Evolutionary conservation across 2,797 vertebrate species (phyloP), one percentile per base, ranked within the genome.

Genomic region (Coranthus polyacanthus): DNA sequence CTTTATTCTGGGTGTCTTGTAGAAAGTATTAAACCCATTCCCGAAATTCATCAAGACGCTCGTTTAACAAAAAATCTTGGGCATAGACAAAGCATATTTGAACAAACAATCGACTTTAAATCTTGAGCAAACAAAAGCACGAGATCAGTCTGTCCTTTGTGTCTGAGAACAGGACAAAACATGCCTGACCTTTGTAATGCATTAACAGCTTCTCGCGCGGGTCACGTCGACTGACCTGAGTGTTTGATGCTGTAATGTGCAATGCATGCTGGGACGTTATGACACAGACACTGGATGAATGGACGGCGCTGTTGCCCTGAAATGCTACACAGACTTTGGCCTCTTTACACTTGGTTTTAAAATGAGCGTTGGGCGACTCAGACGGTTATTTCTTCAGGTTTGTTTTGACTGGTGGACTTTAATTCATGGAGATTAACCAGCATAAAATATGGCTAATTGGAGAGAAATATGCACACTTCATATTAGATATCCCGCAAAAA

Each of bases 261-360:
- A 68, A 52, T 55, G 47, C 68, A 73, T 63, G 46, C 61, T 73
- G 58, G 65, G 20, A 39, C 53, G 21, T 26, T 1, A 22, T 1
- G 1, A 49, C 13, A 22, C 2, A 50, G 1, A 51, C 16, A 46
- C 6, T 8, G 5, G 11, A n/a, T n/a, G 11, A 38, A 46, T 15
- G 21, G n/a, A 51, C 4, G 26, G 3, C 8, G 11, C 13, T 18
- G 36, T 50, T 3, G 0, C 21, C n/a, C 12, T 64, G 26, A 54
- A 41, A 39, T n/a, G n/a, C n/a, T n/a, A n/a, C 24, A 3, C 24
- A 26, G 24, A 6, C 26, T 29, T 29, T 29, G 26, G 26, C 26
- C 26, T 6, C 1, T 29, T 29, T 6, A 29, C 26, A 29, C 6
- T 29, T 29, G 26, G 26, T 29, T 29, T 29, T 29, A 29, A 5